Percentiles rank a stretch among this genome's conserved stretches.
Conservation (phyloP, 2,113 vertebrate genomes). For the Seriola rivoliana region DNA sequence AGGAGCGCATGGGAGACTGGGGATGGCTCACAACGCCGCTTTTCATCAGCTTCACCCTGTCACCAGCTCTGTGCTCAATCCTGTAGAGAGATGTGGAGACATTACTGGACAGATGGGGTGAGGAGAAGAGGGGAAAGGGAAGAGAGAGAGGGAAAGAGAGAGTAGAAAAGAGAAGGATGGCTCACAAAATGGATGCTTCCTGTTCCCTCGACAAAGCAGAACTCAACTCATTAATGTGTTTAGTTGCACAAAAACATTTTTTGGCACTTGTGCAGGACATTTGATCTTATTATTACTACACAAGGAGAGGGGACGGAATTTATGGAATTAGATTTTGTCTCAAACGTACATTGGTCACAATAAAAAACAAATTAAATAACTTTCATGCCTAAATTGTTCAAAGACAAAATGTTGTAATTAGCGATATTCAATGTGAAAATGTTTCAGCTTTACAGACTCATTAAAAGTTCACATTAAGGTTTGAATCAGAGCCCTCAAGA, state of each 20-base stretch:
- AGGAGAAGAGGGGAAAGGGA: conserved; percentile 1
- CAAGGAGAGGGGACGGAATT: conserved; percentile 3
- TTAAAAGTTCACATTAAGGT: neutral
- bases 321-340: conserved; percentile 1
- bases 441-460: too few species aligned
- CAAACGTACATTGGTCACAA: neutral
- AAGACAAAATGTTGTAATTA: neutral
- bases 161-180: neutral
- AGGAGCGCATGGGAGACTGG: conserved; percentile 35
- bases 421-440: neutral
- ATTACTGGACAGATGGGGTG: conserved; percentile 20
- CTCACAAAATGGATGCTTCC: neutral
- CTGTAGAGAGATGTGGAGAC: conserved; percentile 40
- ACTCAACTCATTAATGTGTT: neutral
- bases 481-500: neutral
- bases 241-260: conserved; percentile 3
- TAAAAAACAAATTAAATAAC: neutral
- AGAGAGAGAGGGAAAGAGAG: neutral
- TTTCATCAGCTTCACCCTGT: conserved; percentile 62
- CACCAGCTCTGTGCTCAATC: conserved; percentile 35
- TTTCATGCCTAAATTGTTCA: neutral
- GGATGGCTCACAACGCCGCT: conserved; percentile 59
- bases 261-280: neutral
- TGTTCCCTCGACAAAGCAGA: neutral
- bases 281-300: neutral